These are phyloP conservation scores for Melospiza melodia DNA, from an alignment of 2,113 vertebrate species.

Conservation along the genomic window DNA sequence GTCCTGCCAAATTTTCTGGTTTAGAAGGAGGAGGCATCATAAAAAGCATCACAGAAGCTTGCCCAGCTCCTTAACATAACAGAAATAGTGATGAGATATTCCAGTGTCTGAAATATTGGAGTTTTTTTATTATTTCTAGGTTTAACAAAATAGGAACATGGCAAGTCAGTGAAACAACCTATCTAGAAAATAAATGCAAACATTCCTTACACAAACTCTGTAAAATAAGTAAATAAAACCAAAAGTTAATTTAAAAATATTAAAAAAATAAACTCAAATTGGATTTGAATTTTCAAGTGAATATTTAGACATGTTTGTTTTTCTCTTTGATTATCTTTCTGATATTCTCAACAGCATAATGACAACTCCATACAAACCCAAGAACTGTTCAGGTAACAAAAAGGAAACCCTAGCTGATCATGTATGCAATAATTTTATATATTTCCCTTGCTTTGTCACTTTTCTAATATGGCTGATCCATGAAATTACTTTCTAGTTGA, in stretches of 20 bases:
- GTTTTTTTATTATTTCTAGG: background rate
- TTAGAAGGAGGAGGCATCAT: background rate
- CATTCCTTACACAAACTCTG: background rate
- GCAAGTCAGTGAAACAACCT: background rate
- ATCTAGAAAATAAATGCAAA: background rate
- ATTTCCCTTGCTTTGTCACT: background rate
- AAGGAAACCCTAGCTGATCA: background rate
- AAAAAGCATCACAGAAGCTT: background rate
- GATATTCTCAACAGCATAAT: background rate
- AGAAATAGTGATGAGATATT: background rate
- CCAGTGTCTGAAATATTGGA: background rate
- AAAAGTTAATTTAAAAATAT: background rate
- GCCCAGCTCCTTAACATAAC: background rate
- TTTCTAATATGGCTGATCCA: background rate
- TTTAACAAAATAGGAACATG: background rate
- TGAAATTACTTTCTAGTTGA: background rate
- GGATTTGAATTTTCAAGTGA: background rate
- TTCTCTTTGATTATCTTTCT: background rate
- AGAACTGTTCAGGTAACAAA: background rate
- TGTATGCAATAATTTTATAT: background rate
- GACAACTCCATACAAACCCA: background rate
- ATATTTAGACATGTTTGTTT: background rate
- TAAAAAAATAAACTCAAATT: background rate
- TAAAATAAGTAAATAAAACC: background rate
- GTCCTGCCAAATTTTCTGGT: background rate